A percentile compares a stretch with the other conserved stretches of the same genome.
phyloP scores from a whole-genome alignment of 2,888 invertebrate genomes.

The Mellilla xanthometata region DNA sequence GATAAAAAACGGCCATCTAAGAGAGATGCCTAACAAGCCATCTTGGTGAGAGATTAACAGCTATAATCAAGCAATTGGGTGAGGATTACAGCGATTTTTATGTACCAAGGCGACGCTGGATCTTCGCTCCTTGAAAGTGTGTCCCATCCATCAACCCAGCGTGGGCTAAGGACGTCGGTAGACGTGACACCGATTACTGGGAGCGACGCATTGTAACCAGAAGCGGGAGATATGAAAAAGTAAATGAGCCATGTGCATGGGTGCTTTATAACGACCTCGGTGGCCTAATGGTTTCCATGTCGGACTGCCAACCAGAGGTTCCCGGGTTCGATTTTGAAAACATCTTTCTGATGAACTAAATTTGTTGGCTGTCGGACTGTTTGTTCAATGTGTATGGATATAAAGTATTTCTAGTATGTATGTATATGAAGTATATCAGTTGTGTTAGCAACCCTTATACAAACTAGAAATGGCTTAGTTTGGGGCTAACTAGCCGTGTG shows the following conservation, averaged over 20 bases:
- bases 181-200: conserved; percentile 26
- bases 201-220: conserved; percentile 2
- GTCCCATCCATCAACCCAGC: conserved; percentile 31
- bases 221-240: not conserved
- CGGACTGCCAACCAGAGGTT: too few species aligned
- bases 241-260: not conserved
- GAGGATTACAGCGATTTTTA: conserved; percentile 76
- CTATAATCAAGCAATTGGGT: conserved; percentile 77
- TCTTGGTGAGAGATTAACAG: conserved; percentile 72
- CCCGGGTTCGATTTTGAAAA: too few species aligned
- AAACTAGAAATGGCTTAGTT: too few species aligned
- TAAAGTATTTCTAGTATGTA: too few species aligned
- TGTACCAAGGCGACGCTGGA: conserved; percentile 50
- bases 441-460: too few species aligned
- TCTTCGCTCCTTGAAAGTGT: conserved; percentile 12
- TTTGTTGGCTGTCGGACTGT: too few species aligned
- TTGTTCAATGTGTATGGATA: too few species aligned
- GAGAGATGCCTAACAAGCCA: conserved; percentile 51
- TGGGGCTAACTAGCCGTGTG: too few species aligned
- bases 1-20: conserved; percentile 55
- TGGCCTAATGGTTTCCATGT: too few species aligned
- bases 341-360: too few species aligned
- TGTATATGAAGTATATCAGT: too few species aligned
- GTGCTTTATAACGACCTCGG: too few species aligned
- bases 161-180: conserved; percentile 15